Evolutionary conservation across 2,113 vertebrate species (phyloP).

Genomic region (Clarias macrocephalus): DNA sequence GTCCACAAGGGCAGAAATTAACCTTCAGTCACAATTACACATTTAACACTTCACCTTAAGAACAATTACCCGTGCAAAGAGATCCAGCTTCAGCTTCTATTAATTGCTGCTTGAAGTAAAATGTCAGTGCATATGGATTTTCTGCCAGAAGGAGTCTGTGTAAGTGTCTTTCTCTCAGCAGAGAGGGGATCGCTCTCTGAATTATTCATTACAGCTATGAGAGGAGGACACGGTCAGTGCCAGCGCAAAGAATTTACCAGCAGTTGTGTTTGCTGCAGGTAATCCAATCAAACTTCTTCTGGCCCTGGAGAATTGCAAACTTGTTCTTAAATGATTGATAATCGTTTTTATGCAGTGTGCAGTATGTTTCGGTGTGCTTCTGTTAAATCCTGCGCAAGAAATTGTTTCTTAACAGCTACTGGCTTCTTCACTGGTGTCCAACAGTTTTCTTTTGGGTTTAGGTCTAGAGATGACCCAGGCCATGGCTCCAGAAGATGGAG

Average conservation of each 20-base stretch:
- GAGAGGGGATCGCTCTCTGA: constrained; percentile 67
- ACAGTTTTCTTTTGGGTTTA: too few relatives aligned
- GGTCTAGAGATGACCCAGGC: too few relatives aligned
- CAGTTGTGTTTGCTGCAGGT: constrained; percentile 71
- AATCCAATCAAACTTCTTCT: constrained; percentile 15
- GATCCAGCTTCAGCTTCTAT: constrained; percentile 65
- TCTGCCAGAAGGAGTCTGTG: constrained; percentile 71
- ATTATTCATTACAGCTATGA: constrained; percentile 77
- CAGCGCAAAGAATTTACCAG: constrained; percentile 71
- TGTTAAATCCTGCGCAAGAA: too few relatives aligned
- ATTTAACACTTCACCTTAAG: constrained; percentile 67
- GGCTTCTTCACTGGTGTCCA: too few relatives aligned
- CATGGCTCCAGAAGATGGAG: too few relatives aligned
- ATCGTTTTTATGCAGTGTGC: too few relatives aligned
- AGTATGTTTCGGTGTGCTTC: too few relatives aligned
- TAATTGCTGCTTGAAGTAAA: constrained; percentile 77
- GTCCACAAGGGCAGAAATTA: constrained; percentile 51
- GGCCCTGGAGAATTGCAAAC: background rate
- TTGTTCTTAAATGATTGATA: too few relatives aligned
- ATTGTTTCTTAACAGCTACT: too few relatives aligned
- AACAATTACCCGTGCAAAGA: constrained; percentile 68
- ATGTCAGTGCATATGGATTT: constrained; percentile 78
- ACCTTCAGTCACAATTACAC: constrained; percentile 61
- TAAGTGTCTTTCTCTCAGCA: constrained; percentile 69
- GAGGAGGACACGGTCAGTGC: constrained; percentile 61